A percentile compares a stretch with the other conserved stretches of the same genome.
Conservation (phyloP, 1,140 invertebrate species). For the Diorhabda carinulata region DNA sequence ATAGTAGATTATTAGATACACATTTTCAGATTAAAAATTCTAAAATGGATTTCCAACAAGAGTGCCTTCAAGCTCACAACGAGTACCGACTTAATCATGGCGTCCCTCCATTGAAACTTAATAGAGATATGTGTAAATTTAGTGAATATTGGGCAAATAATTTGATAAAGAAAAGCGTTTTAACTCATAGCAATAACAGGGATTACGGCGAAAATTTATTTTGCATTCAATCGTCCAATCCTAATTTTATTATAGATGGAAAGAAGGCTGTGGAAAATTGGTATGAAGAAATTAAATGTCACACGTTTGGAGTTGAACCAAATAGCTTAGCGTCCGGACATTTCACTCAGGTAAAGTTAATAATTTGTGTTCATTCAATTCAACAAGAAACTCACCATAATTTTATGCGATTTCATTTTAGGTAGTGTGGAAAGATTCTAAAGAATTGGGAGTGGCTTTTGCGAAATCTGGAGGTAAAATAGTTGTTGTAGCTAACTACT, state of each 20-base stretch:
- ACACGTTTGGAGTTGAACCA: slow-evolving; percentile 60
- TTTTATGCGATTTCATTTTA: neutral
- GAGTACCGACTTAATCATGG: slow-evolving; percentile 59
- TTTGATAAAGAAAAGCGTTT: slow-evolving; percentile 51
- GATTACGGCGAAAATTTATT: slow-evolving; percentile 60
- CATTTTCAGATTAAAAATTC: slow-evolving; percentile 31
- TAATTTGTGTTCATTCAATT: no score
- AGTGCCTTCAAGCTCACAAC: slow-evolving; percentile 63
- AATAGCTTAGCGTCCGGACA: slow-evolving; percentile 47
- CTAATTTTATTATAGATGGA: slow-evolving; percentile 58
- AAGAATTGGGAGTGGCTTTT: slow-evolving; percentile 60
- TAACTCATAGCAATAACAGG: slow-evolving; percentile 55
- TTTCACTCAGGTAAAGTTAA: slow-evolving; percentile 52
- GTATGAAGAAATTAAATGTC: slow-evolving; percentile 63
- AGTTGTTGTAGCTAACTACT: slow-evolving; percentile 66
- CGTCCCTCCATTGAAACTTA: slow-evolving; percentile 56
- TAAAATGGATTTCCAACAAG: slow-evolving; percentile 40
- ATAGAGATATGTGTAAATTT: slow-evolving; percentile 56
- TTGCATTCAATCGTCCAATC: slow-evolving; percentile 52
- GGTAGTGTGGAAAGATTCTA: slow-evolving; percentile 61
- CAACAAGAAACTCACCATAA: neutral
- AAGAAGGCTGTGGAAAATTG: slow-evolving; percentile 71
- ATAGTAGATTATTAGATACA: no score
- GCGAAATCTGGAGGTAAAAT: slow-evolving; percentile 53
- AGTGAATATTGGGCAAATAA: slow-evolving; percentile 63